phyloP scores from a whole-genome alignment of 2,113 vertebrate genomes.

The Motacilla alba region DNA sequence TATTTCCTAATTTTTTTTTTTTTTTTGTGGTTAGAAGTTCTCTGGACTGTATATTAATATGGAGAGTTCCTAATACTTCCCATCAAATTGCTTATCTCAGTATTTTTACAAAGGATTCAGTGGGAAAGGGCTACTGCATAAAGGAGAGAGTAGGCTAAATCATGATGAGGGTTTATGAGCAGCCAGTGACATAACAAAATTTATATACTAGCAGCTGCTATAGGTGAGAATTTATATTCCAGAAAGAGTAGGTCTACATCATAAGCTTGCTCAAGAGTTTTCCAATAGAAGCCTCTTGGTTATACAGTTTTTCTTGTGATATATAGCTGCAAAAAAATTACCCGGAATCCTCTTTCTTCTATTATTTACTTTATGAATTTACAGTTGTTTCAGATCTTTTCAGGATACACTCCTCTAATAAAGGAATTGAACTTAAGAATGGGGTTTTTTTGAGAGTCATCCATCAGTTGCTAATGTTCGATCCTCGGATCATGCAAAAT shows the following conservation, averaged over 20 bases:
- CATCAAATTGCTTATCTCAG: background rate
- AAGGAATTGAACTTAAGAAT: background rate
- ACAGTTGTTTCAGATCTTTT: background rate
- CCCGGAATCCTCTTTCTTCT: background rate
- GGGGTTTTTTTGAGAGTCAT: rapidly evolving
- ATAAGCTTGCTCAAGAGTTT: background rate
- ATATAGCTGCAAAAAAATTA: background rate
- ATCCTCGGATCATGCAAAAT: background rate
- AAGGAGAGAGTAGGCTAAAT: background rate
- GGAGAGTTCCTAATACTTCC: background rate
- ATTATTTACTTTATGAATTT: background rate
- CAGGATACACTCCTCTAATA: background rate
- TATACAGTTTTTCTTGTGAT: background rate
- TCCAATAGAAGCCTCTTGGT: background rate
- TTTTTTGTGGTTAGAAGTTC: background rate
- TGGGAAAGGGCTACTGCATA: background rate
- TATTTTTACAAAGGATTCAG: background rate
- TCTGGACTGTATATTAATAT: background rate
- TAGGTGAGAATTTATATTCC: background rate
- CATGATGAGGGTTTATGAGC: background rate
- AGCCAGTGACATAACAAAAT: background rate
- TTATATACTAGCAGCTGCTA: background rate
- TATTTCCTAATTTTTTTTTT: background rate
- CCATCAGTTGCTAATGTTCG: background rate
- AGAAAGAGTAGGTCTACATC: background rate